Evolutionary conservation across 2,797 vertebrate genomes (phyloP).

Genomic region (Balearica regulorum): DNA sequence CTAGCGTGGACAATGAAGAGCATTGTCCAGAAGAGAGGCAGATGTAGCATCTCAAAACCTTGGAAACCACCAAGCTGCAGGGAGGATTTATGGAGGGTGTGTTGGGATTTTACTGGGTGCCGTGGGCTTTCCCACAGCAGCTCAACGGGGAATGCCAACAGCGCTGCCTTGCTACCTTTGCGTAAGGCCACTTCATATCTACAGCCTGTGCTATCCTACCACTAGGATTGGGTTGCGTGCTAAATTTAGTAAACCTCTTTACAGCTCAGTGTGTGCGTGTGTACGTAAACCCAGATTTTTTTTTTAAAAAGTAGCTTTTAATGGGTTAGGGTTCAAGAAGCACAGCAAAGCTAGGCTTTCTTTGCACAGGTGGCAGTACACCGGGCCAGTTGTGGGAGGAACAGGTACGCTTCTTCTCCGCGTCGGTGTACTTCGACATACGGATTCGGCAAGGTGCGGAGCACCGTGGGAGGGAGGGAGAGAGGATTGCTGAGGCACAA

Average conservation of each 20-base stretch:
- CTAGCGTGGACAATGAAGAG: accelerated
- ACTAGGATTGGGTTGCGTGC: background rate
- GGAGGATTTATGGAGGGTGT: background rate
- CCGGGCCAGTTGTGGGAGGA: background rate
- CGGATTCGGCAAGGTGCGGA: background rate
- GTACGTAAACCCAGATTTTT: background rate
- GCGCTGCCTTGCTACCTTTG: background rate
- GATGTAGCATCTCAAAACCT: background rate
- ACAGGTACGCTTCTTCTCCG: accelerated
- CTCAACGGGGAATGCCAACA: background rate
- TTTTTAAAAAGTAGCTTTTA: background rate
- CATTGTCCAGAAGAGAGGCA: background rate
- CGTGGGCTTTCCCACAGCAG: background rate
- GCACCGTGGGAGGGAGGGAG: background rate
- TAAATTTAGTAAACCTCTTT: slow-evolving; percentile 49
- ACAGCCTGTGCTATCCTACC: background rate
- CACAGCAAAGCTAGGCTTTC: background rate
- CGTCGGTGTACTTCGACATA: background rate
- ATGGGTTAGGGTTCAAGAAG: background rate
- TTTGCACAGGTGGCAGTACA: background rate
- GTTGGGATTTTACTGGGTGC: background rate
- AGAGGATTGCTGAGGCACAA: background rate
- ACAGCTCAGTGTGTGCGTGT: background rate
- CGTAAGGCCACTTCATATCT: slow-evolving; percentile 9
- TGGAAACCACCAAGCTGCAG: background rate